A percentile compares a stretch with the other conserved stretches of the same genome.
These are phyloP conservation scores for Actinemys pallida DNA, from an alignment of 2,113 vertebrate species.

Conservation along the genomic window DNA sequence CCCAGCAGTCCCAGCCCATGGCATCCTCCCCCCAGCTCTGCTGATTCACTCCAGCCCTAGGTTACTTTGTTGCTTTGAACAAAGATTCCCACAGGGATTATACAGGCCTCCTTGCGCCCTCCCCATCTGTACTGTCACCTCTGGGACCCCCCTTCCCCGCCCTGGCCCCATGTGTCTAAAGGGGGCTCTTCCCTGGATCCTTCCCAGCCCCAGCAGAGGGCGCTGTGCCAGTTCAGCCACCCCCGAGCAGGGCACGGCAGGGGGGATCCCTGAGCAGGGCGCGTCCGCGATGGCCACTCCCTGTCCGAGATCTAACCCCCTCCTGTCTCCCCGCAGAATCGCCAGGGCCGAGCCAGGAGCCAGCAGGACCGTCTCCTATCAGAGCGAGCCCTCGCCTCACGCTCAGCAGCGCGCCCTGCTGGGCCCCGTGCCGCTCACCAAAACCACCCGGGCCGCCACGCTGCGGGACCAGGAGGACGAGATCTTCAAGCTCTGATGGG, in stretches of 20 bases:
- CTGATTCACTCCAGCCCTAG: too few relatives aligned
- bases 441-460: slow-evolving; percentile 81
- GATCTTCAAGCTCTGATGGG: slow-evolving; percentile 88
- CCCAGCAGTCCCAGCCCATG: not conserved
- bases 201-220: not conserved
- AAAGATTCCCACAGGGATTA: not conserved
- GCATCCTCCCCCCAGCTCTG: too few relatives aligned
- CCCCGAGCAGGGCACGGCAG: too few relatives aligned
- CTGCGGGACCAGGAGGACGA: slow-evolving; percentile 89
- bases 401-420: slow-evolving; percentile 76
- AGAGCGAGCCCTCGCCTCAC: slow-evolving; percentile 47
- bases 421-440: slow-evolving; percentile 82
- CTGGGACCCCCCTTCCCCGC: not conserved
- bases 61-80: not conserved
- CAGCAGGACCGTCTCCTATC: not conserved
- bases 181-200: not conserved
- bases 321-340: not conserved
- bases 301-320: accelerated
- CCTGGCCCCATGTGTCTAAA: not conserved
- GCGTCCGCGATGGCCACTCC: accelerated
- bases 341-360: not conserved
- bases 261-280: not conserved
- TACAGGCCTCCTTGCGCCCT: not conserved
- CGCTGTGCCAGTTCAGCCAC: too few relatives aligned
- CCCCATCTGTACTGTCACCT: not conserved